Conservation (phyloP, 2,888 invertebrate species). For the Sclerodermus sp. region DNA sequence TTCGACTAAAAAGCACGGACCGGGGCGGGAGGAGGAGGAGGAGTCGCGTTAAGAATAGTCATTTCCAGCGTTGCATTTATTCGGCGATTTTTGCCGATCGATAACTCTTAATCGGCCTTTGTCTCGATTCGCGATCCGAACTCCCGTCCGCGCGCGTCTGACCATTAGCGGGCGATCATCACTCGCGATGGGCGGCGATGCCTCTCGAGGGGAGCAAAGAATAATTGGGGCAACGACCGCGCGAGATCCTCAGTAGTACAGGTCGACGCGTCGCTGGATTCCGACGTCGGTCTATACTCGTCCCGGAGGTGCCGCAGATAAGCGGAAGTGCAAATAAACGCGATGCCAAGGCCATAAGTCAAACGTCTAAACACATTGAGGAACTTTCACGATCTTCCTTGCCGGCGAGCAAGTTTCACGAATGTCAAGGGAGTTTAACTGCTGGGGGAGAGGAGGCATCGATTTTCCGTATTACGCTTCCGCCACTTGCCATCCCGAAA, state of each 20-base stretch:
- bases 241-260: too few species aligned
- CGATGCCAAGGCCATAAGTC: constrained; percentile 24
- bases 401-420: constrained; percentile 18
- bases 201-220: too few species aligned
- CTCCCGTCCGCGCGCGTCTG: too few species aligned
- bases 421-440: constrained; percentile 16
- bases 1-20: background rate
- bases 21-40: too few species aligned
- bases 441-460: constrained; percentile 1
- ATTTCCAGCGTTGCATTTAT: constrained; percentile 3
- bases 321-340: constrained; percentile 25
- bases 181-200: too few species aligned
- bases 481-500: constrained; percentile 8
- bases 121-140: too few species aligned
- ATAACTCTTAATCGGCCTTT: too few species aligned
- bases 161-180: too few species aligned
- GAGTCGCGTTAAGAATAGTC: constrained; percentile 25
- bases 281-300: too few species aligned
- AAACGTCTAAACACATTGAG: constrained; percentile 25
- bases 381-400: constrained; percentile 16
- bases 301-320: constrained; percentile 4
- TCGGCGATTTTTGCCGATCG: too few species aligned
- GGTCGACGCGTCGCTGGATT: too few species aligned
- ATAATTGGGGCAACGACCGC: too few species aligned
- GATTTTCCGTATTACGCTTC: constrained; percentile 19